These are phyloP conservation scores for Zonotrichia albicollis DNA, from an alignment of 2,797 vertebrate species.

Conservation along the genomic window DNA sequence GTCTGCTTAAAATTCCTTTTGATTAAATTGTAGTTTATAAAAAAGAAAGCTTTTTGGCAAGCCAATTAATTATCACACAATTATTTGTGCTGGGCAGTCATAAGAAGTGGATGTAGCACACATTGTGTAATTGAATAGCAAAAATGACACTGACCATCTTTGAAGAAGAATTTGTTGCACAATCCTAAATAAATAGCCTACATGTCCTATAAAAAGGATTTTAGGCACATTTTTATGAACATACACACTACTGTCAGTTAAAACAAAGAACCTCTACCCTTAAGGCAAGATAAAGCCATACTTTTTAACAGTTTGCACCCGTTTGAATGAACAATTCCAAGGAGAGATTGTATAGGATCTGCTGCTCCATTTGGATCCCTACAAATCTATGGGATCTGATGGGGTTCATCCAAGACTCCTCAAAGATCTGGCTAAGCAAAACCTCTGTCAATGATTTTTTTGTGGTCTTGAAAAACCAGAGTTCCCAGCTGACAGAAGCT, in stretches of 20 bases:
- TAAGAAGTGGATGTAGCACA: neutral
- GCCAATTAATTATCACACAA: slow-evolving; percentile 62
- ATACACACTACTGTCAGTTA: neutral
- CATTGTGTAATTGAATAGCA: slow-evolving; percentile 14
- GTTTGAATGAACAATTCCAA: neutral
- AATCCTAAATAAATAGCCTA: neutral
- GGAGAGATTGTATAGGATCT: neutral
- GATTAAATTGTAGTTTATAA: slow-evolving; percentile 37
- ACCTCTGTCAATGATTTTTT: neutral
- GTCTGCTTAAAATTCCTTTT: slow-evolving; percentile 67
- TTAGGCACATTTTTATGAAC: neutral
- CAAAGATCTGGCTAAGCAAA: neutral
- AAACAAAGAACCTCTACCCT: too few relatives aligned
- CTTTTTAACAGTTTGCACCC: neutral
- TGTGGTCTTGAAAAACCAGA: neutral
- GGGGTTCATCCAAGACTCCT: neutral
- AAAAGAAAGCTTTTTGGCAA: slow-evolving; percentile 50
- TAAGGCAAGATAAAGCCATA: neutral
- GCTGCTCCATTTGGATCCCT: neutral
- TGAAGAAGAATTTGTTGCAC: neutral
- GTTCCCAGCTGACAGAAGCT: neutral
- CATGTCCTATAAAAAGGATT: neutral
- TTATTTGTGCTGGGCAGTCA: slow-evolving; percentile 55
- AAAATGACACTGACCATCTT: slow-evolving; percentile 6
- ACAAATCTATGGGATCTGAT: neutral